These are phyloP conservation scores for Carcharodon carcharias DNA, from an alignment of 2,797 vertebrate species.

Conservation along the genomic window DNA sequence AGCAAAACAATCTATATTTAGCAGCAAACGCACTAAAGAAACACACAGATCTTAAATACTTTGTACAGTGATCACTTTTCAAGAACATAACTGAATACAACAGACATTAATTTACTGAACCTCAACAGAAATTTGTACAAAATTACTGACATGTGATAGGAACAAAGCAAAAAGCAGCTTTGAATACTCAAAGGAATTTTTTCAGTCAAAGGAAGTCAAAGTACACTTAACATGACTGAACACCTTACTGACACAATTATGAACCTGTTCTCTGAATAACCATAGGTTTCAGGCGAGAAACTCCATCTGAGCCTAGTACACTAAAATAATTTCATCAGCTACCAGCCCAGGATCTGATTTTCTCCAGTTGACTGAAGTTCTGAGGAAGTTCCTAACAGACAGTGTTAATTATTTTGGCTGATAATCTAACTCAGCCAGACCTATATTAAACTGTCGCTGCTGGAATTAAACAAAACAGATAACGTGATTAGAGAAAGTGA, in stretches of 20 bases:
- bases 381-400: not conserved
- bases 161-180: constrained; percentile 33
- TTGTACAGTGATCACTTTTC: constrained; percentile 47
- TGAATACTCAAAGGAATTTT: constrained; percentile 35
- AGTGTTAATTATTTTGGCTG: not conserved
- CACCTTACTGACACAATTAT: constrained; percentile 39
- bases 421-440: not conserved
- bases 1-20: not conserved
- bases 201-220: constrained; percentile 40
- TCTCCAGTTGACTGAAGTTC: not conserved
- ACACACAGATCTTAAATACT: constrained; percentile 20
- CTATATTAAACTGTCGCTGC: not conserved
- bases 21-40: not conserved
- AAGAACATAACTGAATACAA: constrained; percentile 43
- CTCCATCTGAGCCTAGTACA: not conserved
- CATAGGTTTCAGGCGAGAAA: constrained; percentile 4
- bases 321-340: not conserved
- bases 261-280: constrained; percentile 18
- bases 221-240: constrained; percentile 44
- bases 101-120: constrained; percentile 43
- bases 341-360: not conserved
- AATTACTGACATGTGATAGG: constrained; percentile 35
- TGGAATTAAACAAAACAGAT: not conserved
- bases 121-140: constrained; percentile 37
- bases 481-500: not conserved